Conservation (phyloP, 1,140 invertebrate genomes). For the Colletes gigas region DNA sequence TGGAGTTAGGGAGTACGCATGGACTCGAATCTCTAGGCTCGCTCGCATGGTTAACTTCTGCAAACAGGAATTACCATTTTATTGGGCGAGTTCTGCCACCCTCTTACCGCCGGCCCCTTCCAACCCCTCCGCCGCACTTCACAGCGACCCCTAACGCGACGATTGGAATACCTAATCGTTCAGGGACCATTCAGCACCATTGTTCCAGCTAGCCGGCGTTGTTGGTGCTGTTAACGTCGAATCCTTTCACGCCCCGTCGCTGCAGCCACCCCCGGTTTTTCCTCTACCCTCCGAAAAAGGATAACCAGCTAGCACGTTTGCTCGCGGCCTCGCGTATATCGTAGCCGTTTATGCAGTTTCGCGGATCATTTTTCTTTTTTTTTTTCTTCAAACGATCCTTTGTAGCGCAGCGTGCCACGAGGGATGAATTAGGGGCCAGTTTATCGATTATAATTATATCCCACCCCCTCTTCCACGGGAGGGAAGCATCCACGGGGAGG, state of each 20-base stretch:
- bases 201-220: slow-evolving; percentile 60
- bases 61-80: slow-evolving; percentile 84
- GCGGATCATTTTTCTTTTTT: slow-evolving; percentile 23
- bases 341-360: slow-evolving; percentile 14
- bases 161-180: slow-evolving; percentile 81
- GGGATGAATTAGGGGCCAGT: slow-evolving; percentile 21
- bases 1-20: slow-evolving; percentile 78
- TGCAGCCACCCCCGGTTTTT: slow-evolving; percentile 33
- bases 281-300: slow-evolving; percentile 36
- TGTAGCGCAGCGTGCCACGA: background rate
- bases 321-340: background rate
- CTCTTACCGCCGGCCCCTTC: slow-evolving; percentile 71
- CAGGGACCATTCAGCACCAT: slow-evolving; percentile 68
- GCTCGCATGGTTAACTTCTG: slow-evolving; percentile 82
- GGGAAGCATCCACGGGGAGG: background rate
- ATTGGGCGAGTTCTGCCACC: slow-evolving; percentile 81
- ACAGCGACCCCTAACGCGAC: slow-evolving; percentile 73
- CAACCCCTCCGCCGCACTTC: slow-evolving; percentile 69
- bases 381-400: slow-evolving; percentile 14
- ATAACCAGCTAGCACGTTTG: slow-evolving; percentile 56
- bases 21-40: slow-evolving; percentile 79
- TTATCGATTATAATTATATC: slow-evolving; percentile 19
- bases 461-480: background rate
- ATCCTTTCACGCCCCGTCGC: slow-evolving; percentile 65
- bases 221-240: slow-evolving; percentile 68